A percentile compares a stretch with the other conserved stretches of the same genome.
Evolutionary conservation across 2,888 invertebrate species (phyloP).

Genomic region (Tachina lurida): DNA sequence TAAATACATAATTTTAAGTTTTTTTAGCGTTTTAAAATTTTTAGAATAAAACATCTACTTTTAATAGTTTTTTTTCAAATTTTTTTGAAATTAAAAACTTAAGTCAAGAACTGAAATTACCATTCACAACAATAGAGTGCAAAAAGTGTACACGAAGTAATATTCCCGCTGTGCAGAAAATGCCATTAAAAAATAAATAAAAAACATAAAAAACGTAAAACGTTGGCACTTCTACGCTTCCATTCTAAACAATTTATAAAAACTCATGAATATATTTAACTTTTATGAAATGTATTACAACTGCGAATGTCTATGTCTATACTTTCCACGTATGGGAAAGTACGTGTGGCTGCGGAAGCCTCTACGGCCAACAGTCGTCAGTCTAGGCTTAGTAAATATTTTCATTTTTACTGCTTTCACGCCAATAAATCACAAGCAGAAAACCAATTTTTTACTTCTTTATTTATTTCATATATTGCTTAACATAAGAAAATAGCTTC

Average conservation of each 20-base stretch:
- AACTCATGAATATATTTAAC: slow-evolving; percentile 66
- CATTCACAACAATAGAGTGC: background rate
- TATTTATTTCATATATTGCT: slow-evolving; percentile 54
- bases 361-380: background rate
- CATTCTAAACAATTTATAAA: slow-evolving; percentile 61
- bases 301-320: background rate
- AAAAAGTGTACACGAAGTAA: background rate
- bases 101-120: background rate
- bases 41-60: background rate
- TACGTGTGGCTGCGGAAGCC: background rate
- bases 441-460: slow-evolving; percentile 48
- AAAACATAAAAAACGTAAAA: slow-evolving; percentile 14
- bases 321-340: background rate
- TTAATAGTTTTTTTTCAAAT: background rate
- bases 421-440: slow-evolving; percentile 69
- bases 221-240: slow-evolving; percentile 14
- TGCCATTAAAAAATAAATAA: background rate
- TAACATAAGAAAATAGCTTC: slow-evolving; percentile 55
- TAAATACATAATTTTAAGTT: no score
- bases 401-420: slow-evolving; percentile 64
- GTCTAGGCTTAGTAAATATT: slow-evolving; percentile 64
- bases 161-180: slow-evolving; percentile 49
- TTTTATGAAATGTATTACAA: slow-evolving; percentile 35
- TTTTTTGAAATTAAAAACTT: background rate
- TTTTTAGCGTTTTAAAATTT: background rate